Conservation (phyloP, 2,113 vertebrate genomes). For the Bubo blakistoni region DNA sequence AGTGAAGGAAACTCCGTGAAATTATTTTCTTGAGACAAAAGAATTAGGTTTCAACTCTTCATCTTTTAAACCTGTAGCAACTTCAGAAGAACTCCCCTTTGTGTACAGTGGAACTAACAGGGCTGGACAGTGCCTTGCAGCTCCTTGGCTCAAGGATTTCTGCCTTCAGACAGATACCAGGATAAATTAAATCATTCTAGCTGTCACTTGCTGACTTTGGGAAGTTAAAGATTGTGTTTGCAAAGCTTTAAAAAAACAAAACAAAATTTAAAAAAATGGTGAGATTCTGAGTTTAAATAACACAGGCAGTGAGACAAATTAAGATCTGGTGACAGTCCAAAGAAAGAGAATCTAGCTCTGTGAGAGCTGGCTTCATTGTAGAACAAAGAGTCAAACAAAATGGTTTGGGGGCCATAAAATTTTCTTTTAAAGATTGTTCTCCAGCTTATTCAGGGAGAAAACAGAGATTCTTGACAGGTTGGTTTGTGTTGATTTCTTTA, state of each 20-base stretch:
- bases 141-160: not conserved
- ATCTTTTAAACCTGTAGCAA: not conserved
- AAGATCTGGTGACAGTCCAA: not conserved
- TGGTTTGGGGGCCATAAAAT: not conserved
- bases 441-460: not conserved
- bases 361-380: not conserved
- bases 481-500: not conserved
- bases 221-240: not conserved
- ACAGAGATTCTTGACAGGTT: not conserved
- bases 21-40: not conserved
- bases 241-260: not conserved
- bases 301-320: not conserved
- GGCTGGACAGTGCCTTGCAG: not conserved
- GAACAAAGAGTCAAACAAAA: not conserved
- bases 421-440: not conserved
- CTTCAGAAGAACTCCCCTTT: not conserved
- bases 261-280: not conserved
- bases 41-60: not conserved
- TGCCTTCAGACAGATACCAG: not conserved
- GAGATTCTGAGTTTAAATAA: not conserved
- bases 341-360: not conserved
- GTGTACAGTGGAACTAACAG: not conserved
- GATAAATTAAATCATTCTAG: not conserved
- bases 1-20: not conserved
- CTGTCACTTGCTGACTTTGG: not conserved